A percentile compares a stretch with the other conserved stretches of the same genome.
These are phyloP conservation scores for Drosophila anomelani DNA, from an alignment of 2,888 invertebrate genomes.

Conservation along the genomic window DNA sequence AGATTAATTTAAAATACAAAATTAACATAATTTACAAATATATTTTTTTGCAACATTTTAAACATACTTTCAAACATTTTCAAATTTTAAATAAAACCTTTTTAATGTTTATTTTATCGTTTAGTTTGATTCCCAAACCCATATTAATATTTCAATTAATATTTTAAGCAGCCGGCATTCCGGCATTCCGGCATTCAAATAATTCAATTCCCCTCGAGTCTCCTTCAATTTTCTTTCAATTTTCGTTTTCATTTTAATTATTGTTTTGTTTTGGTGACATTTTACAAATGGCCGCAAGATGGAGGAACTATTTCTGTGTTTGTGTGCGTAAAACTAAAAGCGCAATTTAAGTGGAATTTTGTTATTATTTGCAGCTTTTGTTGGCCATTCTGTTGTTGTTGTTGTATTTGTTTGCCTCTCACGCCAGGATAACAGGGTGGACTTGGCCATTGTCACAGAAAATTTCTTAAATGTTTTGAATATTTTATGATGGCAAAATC, in stretches of 20 bases:
- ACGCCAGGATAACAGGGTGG: constrained; percentile 2
- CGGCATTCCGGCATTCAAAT: constrained; percentile 15
- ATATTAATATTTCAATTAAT: constrained; percentile 28
- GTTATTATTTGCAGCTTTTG: constrained; percentile 31
- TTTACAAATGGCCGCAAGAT: constrained; percentile 38
- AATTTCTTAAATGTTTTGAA: constrained; percentile 71
- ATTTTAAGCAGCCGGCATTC: constrained; percentile 10
- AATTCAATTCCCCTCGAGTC: constrained; percentile 27
- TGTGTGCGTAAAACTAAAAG: constrained; percentile 39
- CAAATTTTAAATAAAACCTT: no score
- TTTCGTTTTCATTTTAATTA: constrained; percentile 24
- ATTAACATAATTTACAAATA: no score
- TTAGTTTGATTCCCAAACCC: not conserved
- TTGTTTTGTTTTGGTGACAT: constrained; percentile 26
- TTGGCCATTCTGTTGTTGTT: constrained; percentile 6
- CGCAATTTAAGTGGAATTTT: constrained; percentile 42
- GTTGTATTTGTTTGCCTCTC: not conserved
- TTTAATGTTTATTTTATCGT: not conserved
- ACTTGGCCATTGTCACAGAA: constrained; percentile 49
- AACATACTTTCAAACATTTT: no score
- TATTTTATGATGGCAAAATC: constrained; percentile 68
- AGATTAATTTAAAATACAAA: no score
- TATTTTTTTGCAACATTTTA: no score
- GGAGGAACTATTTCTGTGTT: constrained; percentile 6
- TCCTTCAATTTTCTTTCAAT: constrained; percentile 17